Conservation (phyloP, 2,113 vertebrate species). For the Athene cunicularia region DNA sequence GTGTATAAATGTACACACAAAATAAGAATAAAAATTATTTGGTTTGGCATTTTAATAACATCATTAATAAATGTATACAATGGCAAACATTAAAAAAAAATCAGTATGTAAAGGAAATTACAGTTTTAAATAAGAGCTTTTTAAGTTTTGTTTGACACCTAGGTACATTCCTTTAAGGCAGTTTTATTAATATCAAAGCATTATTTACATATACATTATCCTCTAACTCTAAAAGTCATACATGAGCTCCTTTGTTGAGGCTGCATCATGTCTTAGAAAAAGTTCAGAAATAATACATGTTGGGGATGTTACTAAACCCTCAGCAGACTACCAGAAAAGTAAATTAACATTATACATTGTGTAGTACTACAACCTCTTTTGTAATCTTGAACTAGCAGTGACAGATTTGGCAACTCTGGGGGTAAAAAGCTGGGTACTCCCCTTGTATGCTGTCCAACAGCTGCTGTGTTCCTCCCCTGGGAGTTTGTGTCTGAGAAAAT, state of each 20-base stretch:
- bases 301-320: slow-evolving; percentile 47
- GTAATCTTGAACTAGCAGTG: slow-evolving; percentile 40
- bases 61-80: slow-evolving; percentile 75
- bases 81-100: slow-evolving; percentile 75
- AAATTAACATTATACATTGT: slow-evolving; percentile 20
- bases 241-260: slow-evolving; percentile 55
- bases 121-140: slow-evolving; percentile 78
- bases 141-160: slow-evolving; percentile 73
- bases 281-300: slow-evolving; percentile 24
- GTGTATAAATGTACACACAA: slow-evolving; percentile 36
- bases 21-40: slow-evolving; percentile 59
- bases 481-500: background rate
- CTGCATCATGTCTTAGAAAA: slow-evolving; percentile 49
- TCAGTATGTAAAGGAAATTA: slow-evolving; percentile 72
- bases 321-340: slow-evolving; percentile 37
- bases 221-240: slow-evolving; percentile 61
- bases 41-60: slow-evolving; percentile 81
- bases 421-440: background rate
- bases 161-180: slow-evolving; percentile 80
- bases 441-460: background rate
- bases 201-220: slow-evolving; percentile 69
- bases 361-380: slow-evolving; percentile 7
- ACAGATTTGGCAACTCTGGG: slow-evolving; percentile 30
- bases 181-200: slow-evolving; percentile 76
- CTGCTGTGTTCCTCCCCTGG: slow-evolving; percentile 8